phyloP scores from a whole-genome alignment of 2,888 invertebrate genomes.

The Ctenicera cuprea region DNA sequence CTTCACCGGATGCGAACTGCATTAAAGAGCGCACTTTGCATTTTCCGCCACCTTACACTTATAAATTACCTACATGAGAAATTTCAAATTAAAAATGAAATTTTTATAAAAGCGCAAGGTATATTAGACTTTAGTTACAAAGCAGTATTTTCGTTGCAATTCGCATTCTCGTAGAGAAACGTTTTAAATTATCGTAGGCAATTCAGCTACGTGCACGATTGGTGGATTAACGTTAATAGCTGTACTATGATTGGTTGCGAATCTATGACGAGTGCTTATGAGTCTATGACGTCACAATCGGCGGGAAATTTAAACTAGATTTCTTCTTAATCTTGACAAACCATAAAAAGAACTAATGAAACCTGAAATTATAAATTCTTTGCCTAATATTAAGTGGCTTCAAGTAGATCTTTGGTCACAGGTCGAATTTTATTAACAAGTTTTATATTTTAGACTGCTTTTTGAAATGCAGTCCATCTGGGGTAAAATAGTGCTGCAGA shows the following conservation, averaged over 20 bases:
- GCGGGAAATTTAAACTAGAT: too few species aligned
- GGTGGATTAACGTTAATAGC: too few species aligned
- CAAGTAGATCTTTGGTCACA: too few species aligned
- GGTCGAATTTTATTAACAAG: constrained; percentile 12
- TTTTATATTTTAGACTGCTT: constrained; percentile 10
- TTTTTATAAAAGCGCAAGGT: neutral
- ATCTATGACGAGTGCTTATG: too few species aligned
- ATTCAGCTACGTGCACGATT: too few species aligned
- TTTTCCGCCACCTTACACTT: neutral
- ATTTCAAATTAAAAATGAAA: constrained; percentile 12
- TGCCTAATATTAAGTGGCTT: too few species aligned
- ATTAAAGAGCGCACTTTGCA: constrained; percentile 30
- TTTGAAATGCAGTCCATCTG: constrained; percentile 39
- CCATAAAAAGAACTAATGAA: too few species aligned
- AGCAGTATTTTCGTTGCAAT: neutral
- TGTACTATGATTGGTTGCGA: neutral
- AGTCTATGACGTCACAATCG: too few species aligned
- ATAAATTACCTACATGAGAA: constrained; percentile 7
- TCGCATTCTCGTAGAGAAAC: neutral
- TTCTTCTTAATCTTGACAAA: too few species aligned
- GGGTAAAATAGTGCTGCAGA: constrained; percentile 47
- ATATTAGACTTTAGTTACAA: neutral
- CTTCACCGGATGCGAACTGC: constrained; percentile 23
- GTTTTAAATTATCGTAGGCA: too few species aligned
- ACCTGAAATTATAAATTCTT: too few species aligned